phyloP scores from a whole-genome alignment of 2,888 invertebrate genomes.

The Quadroppia sp. region DNA sequence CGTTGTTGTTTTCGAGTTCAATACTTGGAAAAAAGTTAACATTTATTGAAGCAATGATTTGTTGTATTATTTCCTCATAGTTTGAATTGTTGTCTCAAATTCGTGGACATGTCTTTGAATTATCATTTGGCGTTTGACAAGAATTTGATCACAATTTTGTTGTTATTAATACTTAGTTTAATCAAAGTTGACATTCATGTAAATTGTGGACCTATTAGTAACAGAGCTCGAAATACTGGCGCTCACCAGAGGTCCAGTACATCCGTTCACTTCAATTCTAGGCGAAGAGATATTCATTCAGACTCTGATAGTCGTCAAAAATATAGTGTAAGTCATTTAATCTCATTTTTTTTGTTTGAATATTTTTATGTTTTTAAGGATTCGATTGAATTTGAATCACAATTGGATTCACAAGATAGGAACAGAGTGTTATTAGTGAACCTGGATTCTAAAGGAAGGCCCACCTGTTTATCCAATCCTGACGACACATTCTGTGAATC shows the following conservation, averaged over 20 bases:
- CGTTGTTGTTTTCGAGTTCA: not conserved
- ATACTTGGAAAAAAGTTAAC: no score
- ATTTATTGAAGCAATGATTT: no score
- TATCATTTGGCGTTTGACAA: not conserved
- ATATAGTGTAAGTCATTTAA: no score
- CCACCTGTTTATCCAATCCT: constrained; percentile 37
- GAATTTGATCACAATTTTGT: not conserved
- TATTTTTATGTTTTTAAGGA: not conserved
- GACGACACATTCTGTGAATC: constrained; percentile 46
- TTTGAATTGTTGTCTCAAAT: no score
- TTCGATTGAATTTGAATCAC: not conserved
- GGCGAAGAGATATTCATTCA: not conserved
- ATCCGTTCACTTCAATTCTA: not conserved
- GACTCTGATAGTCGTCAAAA: no score
- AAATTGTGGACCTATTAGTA: constrained; percentile 14
- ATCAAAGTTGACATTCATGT: not conserved
- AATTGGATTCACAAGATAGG: not conserved
- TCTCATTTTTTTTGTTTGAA: no score
- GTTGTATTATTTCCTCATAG: no score
- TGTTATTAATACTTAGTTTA: not conserved
- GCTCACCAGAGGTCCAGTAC: not conserved
- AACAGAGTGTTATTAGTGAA: constrained; percentile 34
- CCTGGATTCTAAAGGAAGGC: constrained; percentile 37
- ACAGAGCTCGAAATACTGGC: not conserved
- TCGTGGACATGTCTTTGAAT: not conserved